phyloP scores from a whole-genome alignment of 2,888 invertebrate genomes.

The Diarsia brunnea region DNA sequence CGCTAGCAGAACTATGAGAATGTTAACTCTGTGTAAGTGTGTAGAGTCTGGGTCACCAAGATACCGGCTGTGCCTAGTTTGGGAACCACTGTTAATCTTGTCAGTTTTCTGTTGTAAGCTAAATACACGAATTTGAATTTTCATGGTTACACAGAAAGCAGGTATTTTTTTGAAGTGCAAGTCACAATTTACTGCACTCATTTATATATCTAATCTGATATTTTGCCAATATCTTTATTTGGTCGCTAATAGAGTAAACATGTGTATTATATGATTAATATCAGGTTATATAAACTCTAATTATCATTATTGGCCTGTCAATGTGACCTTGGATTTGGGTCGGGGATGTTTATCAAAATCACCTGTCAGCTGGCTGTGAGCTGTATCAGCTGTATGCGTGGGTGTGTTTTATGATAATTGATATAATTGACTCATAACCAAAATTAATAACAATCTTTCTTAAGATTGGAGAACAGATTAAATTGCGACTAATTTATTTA shows the following conservation, averaged over 20 bases:
- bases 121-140: no score
- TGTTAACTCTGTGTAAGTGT: no score
- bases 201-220: constrained; percentile 18
- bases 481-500: background rate
- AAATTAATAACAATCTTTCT: background rate
- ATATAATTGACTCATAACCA: background rate
- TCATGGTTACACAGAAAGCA: background rate
- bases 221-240: constrained; percentile 14
- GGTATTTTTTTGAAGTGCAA: background rate
- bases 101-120: no score
- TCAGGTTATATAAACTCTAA: background rate
- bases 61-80: no score
- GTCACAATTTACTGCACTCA: background rate
- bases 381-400: no score
- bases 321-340: constrained; percentile 11
- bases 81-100: no score
- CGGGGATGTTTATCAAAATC: background rate
- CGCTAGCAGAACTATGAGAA: no score
- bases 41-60: no score
- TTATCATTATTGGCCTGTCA: background rate
- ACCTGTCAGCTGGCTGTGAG: background rate
- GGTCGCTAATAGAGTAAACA: background rate
- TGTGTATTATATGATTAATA: background rate
- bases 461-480: no score
- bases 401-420: background rate